Evolutionary conservation across 2,888 invertebrate species (phyloP).

Genomic region (Trachelus stipa): DNA sequence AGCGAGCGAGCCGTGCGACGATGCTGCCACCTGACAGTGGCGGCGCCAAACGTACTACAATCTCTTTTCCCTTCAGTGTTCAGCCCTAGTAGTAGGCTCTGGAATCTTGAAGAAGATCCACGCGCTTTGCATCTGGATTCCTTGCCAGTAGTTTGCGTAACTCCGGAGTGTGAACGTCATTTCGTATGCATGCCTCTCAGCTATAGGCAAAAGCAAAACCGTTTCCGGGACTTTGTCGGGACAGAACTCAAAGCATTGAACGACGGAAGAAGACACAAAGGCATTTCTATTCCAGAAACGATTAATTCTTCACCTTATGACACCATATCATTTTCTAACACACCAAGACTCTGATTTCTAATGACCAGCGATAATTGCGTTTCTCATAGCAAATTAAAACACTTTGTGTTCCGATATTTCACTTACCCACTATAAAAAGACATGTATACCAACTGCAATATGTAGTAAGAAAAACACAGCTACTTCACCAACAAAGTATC

Average conservation of each 20-base stretch:
- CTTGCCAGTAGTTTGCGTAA: not conserved
- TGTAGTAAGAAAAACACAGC: not conserved
- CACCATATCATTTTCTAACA: not conserved
- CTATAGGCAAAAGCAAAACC: not conserved
- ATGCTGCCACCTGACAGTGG: slow-evolving; percentile 58
- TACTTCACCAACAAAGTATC: not conserved
- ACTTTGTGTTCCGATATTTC: not conserved
- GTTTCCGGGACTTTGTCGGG: not conserved
- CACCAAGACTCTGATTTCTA: not conserved
- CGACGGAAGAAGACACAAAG: not conserved
- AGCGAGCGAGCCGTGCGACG: slow-evolving; percentile 42
- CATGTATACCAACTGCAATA: not conserved
- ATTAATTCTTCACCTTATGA: not conserved
- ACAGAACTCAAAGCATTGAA: not conserved
- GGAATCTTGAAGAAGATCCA: not conserved
- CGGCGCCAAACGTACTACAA: slow-evolving; percentile 36
- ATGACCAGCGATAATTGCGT: not conserved
- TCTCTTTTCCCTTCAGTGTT: slow-evolving; percentile 17
- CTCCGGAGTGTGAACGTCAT: not conserved
- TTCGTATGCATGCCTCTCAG: not conserved
- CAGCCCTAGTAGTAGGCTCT: not conserved
- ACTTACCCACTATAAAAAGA: not conserved
- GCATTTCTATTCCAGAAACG: not conserved
- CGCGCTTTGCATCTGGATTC: not conserved
- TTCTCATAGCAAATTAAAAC: not conserved